Percentiles rank a stretch among this genome's conserved stretches.
Conservation (phyloP, 2,797 vertebrate genomes). For the Cossypha dichroa region DNA sequence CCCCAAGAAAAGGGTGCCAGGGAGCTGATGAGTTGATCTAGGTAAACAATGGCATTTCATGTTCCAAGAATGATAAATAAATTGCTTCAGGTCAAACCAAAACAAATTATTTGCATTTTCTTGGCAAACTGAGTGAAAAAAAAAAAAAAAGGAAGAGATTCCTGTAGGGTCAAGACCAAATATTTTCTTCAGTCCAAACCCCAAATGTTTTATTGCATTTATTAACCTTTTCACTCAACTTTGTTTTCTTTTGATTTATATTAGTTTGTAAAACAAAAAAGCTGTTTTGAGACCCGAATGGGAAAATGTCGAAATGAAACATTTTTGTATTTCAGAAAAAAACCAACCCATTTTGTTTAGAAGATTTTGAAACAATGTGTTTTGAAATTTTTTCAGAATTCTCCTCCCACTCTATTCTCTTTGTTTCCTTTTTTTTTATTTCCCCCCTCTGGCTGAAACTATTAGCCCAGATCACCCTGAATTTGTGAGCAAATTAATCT, state of each 20-base stretch:
- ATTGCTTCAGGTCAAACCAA: constrained; percentile 29
- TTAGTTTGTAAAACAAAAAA: neutral
- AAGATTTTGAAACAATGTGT: constrained; percentile 61
- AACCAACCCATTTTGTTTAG: constrained; percentile 14
- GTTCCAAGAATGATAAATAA: constrained; percentile 46
- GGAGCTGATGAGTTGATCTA: neutral
- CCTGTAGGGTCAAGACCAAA: neutral
- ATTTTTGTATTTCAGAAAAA: constrained; percentile 32
- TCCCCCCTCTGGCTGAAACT: neutral
- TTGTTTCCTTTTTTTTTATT: neutral
- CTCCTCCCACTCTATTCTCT: constrained; percentile 19
- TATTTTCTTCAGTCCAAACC: constrained; percentile 7
- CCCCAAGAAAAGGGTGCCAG: neutral
- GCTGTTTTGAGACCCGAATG: neutral
- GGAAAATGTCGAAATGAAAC: constrained; percentile 26
- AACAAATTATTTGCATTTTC: constrained; percentile 35
- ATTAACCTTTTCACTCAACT: constrained; percentile 44
- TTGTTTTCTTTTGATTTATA: constrained; percentile 34
- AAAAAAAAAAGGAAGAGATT: neutral
- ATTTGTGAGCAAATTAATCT: neutral
- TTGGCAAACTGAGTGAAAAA: neutral
- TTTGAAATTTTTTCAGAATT: constrained; percentile 40
- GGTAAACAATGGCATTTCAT: neutral
- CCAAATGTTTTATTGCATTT: neutral
- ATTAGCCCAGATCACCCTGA: neutral